These are phyloP conservation scores for Orthosia gothica DNA, from an alignment of 2,888 invertebrate species.

Conservation along the genomic window DNA sequence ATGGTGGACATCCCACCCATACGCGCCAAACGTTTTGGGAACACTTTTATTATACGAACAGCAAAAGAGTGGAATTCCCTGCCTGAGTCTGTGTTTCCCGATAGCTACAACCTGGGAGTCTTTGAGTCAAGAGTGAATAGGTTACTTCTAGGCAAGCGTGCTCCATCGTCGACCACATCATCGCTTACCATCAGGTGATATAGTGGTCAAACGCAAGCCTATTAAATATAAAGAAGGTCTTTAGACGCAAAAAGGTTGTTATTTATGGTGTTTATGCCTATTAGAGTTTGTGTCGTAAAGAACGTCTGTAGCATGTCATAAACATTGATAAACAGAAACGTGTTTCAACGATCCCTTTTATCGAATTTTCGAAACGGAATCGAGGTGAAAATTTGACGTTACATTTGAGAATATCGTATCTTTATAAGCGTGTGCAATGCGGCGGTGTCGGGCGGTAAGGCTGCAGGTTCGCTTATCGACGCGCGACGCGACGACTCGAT, in stretches of 20 bases:
- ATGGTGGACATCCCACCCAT: too few relatives aligned
- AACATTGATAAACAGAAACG: conserved; percentile 44
- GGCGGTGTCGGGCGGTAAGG: conserved; percentile 74
- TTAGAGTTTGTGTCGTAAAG: conserved; percentile 10
- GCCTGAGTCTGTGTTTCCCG: too few relatives aligned
- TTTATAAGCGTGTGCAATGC: conserved; percentile 80
- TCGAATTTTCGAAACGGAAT: conserved; percentile 66
- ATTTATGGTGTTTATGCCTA: conserved; percentile 31
- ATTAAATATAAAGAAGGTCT: too few relatives aligned
- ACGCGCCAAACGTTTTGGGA: too few relatives aligned
- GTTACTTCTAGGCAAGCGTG: too few relatives aligned
- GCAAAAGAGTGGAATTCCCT: too few relatives aligned
- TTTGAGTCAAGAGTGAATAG: too few relatives aligned
- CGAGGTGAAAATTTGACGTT: conserved; percentile 66
- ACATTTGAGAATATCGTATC: conserved; percentile 76
- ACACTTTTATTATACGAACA: too few relatives aligned
- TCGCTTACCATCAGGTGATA: too few relatives aligned
- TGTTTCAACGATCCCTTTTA: conserved; percentile 44
- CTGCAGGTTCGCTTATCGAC: conserved; percentile 78
- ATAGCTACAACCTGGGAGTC: too few relatives aligned
- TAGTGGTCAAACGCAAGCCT: too few relatives aligned
- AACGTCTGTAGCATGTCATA: conserved; percentile 19
- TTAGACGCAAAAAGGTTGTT: conserved; percentile 17
- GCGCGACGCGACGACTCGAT: conserved; percentile 82
- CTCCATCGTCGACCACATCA: too few relatives aligned